Evolutionary conservation across 2,888 invertebrate species (phyloP).

Genomic region (Cistogaster globosa): DNA sequence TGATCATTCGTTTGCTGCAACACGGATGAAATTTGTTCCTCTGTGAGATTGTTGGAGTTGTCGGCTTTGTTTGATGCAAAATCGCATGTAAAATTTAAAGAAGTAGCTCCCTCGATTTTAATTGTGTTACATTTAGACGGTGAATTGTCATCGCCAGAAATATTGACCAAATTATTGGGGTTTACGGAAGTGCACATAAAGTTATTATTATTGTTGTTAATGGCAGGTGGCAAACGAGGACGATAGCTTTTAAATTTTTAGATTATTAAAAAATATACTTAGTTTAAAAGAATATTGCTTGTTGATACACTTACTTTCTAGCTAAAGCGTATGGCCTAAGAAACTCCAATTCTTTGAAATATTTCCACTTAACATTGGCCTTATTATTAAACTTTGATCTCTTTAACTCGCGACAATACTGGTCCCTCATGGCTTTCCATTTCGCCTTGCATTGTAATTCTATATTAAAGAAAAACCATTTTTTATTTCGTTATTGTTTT

Average conservation of each 20-base stretch:
- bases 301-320: constrained; percentile 77
- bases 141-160: constrained; percentile 46
- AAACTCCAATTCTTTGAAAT: constrained; percentile 80
- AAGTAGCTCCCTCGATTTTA: constrained; percentile 76
- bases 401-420: constrained; percentile 81
- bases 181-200: constrained; percentile 56
- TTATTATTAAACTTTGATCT: constrained; percentile 78
- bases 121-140: constrained; percentile 75
- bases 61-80: constrained; percentile 72
- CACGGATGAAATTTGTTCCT: constrained; percentile 74
- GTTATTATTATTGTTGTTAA: constrained; percentile 71
- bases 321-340: constrained; percentile 80
- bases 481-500: no score
- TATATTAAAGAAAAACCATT: constrained; percentile 54
- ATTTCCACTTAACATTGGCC: constrained; percentile 80
- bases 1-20: constrained; percentile 73
- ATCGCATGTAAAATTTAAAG: constrained; percentile 71
- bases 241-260: constrained; percentile 75
- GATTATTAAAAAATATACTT: not conserved
- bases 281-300: not conserved
- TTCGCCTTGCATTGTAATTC: constrained; percentile 80
- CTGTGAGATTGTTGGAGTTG: constrained; percentile 67
- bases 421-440: constrained; percentile 81
- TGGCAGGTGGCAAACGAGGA: constrained; percentile 73
- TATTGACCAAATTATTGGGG: constrained; percentile 23